A percentile compares a stretch with the other conserved stretches of the same genome.
Conservation (phyloP, 2,113 vertebrate species). For the Peromyscus maniculatus region DNA sequence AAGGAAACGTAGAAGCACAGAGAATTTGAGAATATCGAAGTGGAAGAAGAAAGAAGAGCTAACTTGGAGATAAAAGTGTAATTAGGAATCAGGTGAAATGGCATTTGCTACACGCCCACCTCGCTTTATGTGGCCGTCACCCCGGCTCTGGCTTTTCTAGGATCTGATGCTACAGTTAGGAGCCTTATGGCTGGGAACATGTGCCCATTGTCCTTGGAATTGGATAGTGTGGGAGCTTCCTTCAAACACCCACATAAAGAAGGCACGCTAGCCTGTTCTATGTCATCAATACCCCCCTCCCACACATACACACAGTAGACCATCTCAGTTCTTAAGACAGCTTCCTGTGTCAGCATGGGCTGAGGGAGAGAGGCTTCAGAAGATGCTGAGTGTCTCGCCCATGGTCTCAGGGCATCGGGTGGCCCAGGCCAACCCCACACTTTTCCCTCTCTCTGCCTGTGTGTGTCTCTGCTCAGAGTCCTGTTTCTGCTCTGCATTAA, state of each 20-base stretch:
- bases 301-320: not conserved
- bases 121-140: not conserved
- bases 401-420: not conserved
- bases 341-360: not conserved
- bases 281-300: not conserved
- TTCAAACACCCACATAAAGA: not conserved
- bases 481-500: not conserved
- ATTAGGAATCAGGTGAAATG: not conserved
- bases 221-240: not conserved
- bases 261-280: not conserved
- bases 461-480: not conserved
- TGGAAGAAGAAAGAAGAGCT: not conserved
- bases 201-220: not conserved
- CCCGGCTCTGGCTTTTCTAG: not conserved
- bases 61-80: not conserved
- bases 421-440: not conserved
- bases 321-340: not conserved
- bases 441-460: not conserved
- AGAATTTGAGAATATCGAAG: not conserved
- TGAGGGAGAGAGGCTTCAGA: not conserved
- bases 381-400: not conserved
- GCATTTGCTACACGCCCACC: not conserved
- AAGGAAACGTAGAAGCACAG: not conserved
- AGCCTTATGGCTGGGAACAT: not conserved
- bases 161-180: not conserved